Evolutionary conservation across 2,888 invertebrate species (phyloP), one percentile per base, ranked within the genome.

Genomic region (Antitype chi): DNA sequence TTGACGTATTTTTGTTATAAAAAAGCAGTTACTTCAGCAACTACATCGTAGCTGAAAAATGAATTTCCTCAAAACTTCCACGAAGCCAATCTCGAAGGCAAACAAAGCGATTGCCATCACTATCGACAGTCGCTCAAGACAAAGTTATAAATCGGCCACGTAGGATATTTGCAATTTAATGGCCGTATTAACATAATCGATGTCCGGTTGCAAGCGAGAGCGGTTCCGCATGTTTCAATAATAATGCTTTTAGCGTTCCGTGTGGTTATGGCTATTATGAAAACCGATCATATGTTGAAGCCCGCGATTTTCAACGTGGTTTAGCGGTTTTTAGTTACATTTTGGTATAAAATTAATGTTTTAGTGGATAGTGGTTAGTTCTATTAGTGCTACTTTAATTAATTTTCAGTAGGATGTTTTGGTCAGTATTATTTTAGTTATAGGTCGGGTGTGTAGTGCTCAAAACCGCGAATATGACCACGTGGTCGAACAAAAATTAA

Each of bases 141-240:
- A 82, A 89, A 89, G 90, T 88, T 89, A 91, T 89, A 92, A 91
- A 92, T 92, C 85, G 88, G 62, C 83, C 85, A 89, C 89, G 90
- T 88, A 87, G 80, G 90, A 85, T 91, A 94, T 95, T 95, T 93
- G 95, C 95, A 95, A 93, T 94, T 95, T 95, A 93, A 95, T 94
- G 84, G 91, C 89, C 76, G 86, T 90, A 94, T 95, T 95, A 93
- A 84, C 95, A 95, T 95, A 95, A 94, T 94, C 94, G 93, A 93
- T 90, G 92, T 90, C 90, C 91, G 86, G 88, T 81, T 83, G 84
- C 81, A 86, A 60, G 69, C 76, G 72, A 57, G 32, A 38, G 32
- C 20, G 79, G 84, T 76, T 75, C 86, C 76, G 81, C 81, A 85
- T 78, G 78, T 78, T 67, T 60, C 47, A 89, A 80, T 83, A 82